phyloP scores from a whole-genome alignment of 2,797 vertebrate genomes.

The Eulemur rubriventer region DNA sequence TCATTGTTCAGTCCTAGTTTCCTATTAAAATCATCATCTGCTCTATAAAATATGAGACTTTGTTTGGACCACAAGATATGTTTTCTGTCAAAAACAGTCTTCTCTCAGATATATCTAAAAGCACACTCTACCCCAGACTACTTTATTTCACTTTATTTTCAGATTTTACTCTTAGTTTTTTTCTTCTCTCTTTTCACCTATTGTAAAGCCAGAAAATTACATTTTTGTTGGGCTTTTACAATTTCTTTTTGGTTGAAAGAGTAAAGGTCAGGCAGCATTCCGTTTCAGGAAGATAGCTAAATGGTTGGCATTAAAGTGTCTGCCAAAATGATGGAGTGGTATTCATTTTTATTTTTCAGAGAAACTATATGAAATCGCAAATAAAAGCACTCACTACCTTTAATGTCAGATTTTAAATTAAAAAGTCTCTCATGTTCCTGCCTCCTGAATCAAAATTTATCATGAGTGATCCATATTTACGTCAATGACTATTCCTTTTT shows the following conservation, averaged over 20 bases:
- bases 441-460: constrained; percentile 37
- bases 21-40: neutral
- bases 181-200: neutral
- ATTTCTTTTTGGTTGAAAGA: constrained; percentile 55
- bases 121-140: neutral
- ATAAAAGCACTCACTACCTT: constrained; percentile 53
- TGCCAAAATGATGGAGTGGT: constrained; percentile 55
- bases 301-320: constrained; percentile 61
- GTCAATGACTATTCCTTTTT: neutral
- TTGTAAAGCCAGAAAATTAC: constrained; percentile 39
- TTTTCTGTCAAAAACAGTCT: neutral
- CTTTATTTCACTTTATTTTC: constrained; percentile 17
- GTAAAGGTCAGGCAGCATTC: constrained; percentile 51
- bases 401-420: constrained; percentile 62
- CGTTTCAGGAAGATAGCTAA: constrained; percentile 63
- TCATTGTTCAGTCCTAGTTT: neutral
- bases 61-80: neutral
- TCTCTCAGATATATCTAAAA: neutral
- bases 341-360: constrained; percentile 62
- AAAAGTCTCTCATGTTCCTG: constrained; percentile 22
- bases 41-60: neutral
- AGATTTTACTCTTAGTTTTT: neutral
- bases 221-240: constrained; percentile 45
- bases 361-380: constrained; percentile 51
- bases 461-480: neutral